Evolutionary conservation across 2,888 invertebrate genomes (phyloP).

Genomic region (Tetropium fuscum): DNA sequence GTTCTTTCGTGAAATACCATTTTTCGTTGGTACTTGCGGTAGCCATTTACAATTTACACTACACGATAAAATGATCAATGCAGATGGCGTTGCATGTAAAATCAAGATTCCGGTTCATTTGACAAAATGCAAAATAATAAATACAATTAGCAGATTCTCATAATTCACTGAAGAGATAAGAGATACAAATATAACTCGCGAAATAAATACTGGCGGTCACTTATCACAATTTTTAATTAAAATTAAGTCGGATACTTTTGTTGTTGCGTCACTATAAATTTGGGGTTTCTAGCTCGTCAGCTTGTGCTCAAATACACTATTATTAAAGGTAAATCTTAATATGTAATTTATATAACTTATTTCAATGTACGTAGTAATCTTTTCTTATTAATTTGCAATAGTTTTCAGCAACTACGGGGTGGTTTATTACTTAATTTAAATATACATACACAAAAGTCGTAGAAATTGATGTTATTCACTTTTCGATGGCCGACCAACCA

Average conservation of each 20-base stretch:
- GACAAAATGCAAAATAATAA: conserved; percentile 16
- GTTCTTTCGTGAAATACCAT: conserved; percentile 97
- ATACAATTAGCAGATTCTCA: conserved; percentile 19
- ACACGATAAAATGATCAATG: conserved; percentile 51
- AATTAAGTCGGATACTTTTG: conserved; percentile 25
- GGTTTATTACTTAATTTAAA: conserved; percentile 57
- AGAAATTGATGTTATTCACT: conserved; percentile 74
- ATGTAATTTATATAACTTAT: conserved; percentile 46
- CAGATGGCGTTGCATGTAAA: conserved; percentile 60
- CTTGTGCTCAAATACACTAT: conserved; percentile 49
- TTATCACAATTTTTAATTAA: conserved; percentile 44
- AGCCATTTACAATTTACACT: conserved; percentile 70
- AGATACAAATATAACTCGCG: conserved; percentile 35
- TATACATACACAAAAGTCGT: conserved; percentile 63
- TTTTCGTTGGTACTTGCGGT: conserved; percentile 70
- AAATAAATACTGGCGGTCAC: conserved; percentile 43
- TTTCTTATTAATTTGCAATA: conserved; percentile 48
- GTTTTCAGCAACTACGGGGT: conserved; percentile 55
- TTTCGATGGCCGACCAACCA: conserved; percentile 81
- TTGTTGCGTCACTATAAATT: conserved; percentile 60
- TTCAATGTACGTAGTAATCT: conserved; percentile 47
- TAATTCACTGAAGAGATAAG: conserved; percentile 38
- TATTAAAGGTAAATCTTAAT: conserved; percentile 50
- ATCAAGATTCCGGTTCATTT: conserved; percentile 22
- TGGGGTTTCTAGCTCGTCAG: conserved; percentile 57